Percentiles rank a stretch among this genome's conserved stretches.
These are phyloP conservation scores for Propithecus coquereli DNA, from an alignment of 2,113 vertebrate genomes.

Conservation along the genomic window DNA sequence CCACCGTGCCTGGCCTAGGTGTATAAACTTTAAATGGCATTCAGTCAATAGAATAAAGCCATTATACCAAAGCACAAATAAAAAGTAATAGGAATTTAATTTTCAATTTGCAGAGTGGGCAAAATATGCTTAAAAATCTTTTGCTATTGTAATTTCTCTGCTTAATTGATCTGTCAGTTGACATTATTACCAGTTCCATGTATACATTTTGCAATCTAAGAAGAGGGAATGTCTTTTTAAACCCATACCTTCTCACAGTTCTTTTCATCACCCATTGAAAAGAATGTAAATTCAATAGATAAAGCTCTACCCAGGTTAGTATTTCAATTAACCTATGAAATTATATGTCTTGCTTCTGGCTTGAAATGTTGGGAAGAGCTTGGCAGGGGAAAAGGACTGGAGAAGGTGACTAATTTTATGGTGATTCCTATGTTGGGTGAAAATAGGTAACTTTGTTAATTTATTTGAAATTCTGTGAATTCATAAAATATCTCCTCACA, in stretches of 20 bases:
- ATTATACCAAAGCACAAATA: background rate
- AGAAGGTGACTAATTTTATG: background rate
- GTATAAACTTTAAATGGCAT: background rate
- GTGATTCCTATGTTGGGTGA: background rate
- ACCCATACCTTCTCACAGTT: background rate
- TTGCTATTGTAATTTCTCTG: conserved; percentile 10
- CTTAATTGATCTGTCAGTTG: background rate
- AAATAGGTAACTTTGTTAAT: background rate
- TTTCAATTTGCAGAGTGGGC: background rate
- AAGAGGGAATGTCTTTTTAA: background rate
- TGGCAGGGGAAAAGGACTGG: background rate
- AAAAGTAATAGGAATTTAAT: conserved; percentile 3
- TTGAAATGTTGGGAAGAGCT: background rate
- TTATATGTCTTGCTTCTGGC: background rate
- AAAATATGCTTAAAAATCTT: conserved; percentile 25
- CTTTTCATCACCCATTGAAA: background rate
- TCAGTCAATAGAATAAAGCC: background rate
- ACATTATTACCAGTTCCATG: background rate
- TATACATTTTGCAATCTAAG: background rate
- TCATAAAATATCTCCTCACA: background rate
- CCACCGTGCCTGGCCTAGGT: background rate
- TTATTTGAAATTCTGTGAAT: conserved; percentile 2
- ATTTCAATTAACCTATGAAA: background rate
- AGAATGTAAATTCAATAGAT: background rate
- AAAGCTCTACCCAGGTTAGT: background rate